Percentiles rank a stretch among this genome's conserved stretches.
Evolutionary conservation across 2,888 invertebrate species (phyloP).

Genomic region (Limnephilus auricula): DNA sequence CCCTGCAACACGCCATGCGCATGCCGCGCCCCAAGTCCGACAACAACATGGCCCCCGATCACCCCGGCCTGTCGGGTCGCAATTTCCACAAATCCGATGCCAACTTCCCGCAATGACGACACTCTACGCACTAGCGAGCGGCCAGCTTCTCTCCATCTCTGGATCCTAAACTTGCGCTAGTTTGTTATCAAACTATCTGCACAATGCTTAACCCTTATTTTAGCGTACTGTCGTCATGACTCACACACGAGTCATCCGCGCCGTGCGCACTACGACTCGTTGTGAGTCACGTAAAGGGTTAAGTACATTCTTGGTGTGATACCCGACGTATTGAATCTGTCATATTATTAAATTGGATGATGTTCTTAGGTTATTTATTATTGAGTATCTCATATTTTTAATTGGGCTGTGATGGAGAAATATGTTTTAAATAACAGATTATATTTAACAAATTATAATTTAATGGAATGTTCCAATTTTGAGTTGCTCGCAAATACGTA

Average conservation of each 20-base stretch:
- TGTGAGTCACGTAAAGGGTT: not conserved
- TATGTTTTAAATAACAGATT: slow-evolving; percentile 26
- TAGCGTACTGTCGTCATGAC: not conserved
- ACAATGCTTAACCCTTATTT: not conserved
- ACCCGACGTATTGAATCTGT: not conserved
- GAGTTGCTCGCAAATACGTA: not conserved
- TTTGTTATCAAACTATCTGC: slow-evolving; percentile 21
- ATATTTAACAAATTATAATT: slow-evolving; percentile 37
- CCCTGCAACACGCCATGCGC: slow-evolving; percentile 77
- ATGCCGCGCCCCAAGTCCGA: slow-evolving; percentile 90
- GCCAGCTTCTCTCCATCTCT: slow-evolving; percentile 28
- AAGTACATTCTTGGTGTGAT: slow-evolving; percentile 19
- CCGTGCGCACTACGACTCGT: not conserved
- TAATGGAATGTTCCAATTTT: not conserved
- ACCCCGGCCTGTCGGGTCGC: slow-evolving; percentile 77
- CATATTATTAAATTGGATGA: not conserved
- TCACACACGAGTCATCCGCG: not conserved
- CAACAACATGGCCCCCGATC: slow-evolving; percentile 85
- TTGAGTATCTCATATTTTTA: slow-evolving; percentile 48
- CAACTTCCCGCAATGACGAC: slow-evolving; percentile 88
- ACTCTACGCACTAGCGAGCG: slow-evolving; percentile 82
- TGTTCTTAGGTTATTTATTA: slow-evolving; percentile 41
- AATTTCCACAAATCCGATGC: slow-evolving; percentile 89
- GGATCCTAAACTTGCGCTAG: slow-evolving; percentile 14
- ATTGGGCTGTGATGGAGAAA: slow-evolving; percentile 47